Conservation (phyloP, 2,113 vertebrate species). For the Dascyllus trimaculatus region DNA sequence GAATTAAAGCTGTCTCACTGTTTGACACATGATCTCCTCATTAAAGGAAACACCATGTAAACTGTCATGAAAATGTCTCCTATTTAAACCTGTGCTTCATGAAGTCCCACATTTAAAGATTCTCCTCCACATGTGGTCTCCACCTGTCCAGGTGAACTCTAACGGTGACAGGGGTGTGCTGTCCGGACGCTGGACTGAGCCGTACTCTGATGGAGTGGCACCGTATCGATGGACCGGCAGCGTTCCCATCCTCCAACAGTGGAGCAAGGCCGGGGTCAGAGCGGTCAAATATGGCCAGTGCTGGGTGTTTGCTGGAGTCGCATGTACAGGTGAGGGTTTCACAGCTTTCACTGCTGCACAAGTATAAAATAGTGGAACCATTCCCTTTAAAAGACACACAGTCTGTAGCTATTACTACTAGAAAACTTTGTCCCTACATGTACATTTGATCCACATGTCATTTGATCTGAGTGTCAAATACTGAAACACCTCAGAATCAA, state of each 20-base stretch:
- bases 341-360: neutral
- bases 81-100: neutral
- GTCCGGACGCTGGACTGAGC: constrained; percentile 76
- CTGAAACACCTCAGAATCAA: too few species aligned
- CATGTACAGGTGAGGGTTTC: constrained; percentile 82
- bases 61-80: neutral
- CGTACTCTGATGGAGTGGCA: constrained; percentile 78
- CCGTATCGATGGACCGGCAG: constrained; percentile 84
- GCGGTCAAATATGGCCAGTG: constrained; percentile 86
- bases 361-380: neutral
- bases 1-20: neutral
- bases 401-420: neutral
- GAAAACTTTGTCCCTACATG: neutral
- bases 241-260: constrained; percentile 82
- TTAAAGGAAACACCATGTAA: too few species aligned
- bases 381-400: too few species aligned
- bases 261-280: constrained; percentile 73
- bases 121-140: neutral
- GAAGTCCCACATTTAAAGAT: neutral
- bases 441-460: too few species aligned
- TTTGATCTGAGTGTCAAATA: too few species aligned
- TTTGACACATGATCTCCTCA: too few species aligned
- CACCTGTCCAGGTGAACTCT: constrained; percentile 80
- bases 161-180: constrained; percentile 84
- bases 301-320: constrained; percentile 87